These are phyloP conservation scores for Philereme transversata DNA, from an alignment of 2,888 invertebrate species.

Conservation along the genomic window DNA sequence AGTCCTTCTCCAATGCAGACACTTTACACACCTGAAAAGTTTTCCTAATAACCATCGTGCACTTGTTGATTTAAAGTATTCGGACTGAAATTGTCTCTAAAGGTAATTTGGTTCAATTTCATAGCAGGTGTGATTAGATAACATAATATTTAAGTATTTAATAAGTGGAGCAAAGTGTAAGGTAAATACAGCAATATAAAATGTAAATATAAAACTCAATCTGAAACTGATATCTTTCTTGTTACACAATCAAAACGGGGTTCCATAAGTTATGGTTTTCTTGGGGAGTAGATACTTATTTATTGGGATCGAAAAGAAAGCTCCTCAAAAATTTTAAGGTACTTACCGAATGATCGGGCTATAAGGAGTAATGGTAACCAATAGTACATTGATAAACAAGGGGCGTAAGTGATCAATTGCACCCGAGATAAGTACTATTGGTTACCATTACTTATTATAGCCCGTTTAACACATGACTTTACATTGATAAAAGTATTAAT, in stretches of 20 bases:
- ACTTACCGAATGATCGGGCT: too few relatives aligned
- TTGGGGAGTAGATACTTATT: not conserved
- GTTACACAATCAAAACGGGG: not conserved
- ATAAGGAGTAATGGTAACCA: too few relatives aligned
- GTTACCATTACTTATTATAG: too few relatives aligned
- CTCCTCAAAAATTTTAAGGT: too few relatives aligned
- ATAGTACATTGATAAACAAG: too few relatives aligned
- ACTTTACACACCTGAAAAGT: conserved; percentile 68
- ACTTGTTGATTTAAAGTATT: conserved; percentile 1
- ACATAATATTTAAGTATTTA: conserved; percentile 7
- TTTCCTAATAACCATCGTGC: conserved; percentile 9
- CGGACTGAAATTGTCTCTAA: not conserved
- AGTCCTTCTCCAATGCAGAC: conserved; percentile 81
- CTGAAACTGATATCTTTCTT: not conserved
- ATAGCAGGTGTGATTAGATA: conserved; percentile 5
- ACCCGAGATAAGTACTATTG: too few relatives aligned
- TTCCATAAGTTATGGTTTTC: not conserved
- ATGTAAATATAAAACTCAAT: conserved; percentile 1
- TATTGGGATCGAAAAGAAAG: too few relatives aligned
- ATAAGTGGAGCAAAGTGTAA: not conserved
- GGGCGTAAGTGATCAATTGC: too few relatives aligned
- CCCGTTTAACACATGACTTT: too few relatives aligned
- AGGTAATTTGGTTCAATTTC: not conserved
- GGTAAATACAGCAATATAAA: not conserved
- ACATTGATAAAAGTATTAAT: too few relatives aligned